Base-by-base conservation (phyloP, 2,888 invertebrate species). In the Rhabditoides inermis region DNA sequence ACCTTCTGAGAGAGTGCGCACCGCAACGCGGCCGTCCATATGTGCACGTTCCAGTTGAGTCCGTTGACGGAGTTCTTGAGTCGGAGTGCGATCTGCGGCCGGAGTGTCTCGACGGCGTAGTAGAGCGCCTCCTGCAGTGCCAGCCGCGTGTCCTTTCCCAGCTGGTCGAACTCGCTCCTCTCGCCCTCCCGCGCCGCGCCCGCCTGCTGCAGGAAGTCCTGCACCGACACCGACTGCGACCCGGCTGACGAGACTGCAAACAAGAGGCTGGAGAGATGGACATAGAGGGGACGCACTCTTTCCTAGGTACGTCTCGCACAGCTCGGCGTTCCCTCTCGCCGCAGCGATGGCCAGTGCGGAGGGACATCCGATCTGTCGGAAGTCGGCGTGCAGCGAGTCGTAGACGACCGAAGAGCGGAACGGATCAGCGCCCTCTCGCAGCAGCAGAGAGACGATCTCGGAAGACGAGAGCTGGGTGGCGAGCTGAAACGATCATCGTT, bases 271-370 rank as follows among this genome's bases (percentile, higher is more conserved):
- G 18, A 18, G 1, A n/a, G 25, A 20, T 15, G 20, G 44, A 1
- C n/a, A 12, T 12, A 25, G 22, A 18, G 1, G 15, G 23, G 22
- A 35, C 40, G 41, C n/a, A 50, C 54, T 12, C 12, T 44, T 44
- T 30, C 41, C 39, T 10, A 49, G 45, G 28, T 50, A 45, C 6
- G 47, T 25, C 12, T 45, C 39, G 15, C 44, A 28, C 2, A 46
- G 42, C 6, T 27, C 26, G 6, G n/a, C 82, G 49, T 89, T 87
- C 0, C 90, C 90, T 77, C 90, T 89, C 1, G 87, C 85, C 32
- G 90, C 88, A 25, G 90, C 88, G 12, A 90, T 87, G 0, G 88
- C 87, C 70, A 90, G 86, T 32, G 90, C 87, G 73, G 87, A 88
- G 73, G 88, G 88, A 28, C 55, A 56, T 1, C 89, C 88, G 53